These are phyloP conservation scores for Zosterops pallidus DNA, from an alignment of 2,113 vertebrate species.

Conservation along the genomic window DNA sequence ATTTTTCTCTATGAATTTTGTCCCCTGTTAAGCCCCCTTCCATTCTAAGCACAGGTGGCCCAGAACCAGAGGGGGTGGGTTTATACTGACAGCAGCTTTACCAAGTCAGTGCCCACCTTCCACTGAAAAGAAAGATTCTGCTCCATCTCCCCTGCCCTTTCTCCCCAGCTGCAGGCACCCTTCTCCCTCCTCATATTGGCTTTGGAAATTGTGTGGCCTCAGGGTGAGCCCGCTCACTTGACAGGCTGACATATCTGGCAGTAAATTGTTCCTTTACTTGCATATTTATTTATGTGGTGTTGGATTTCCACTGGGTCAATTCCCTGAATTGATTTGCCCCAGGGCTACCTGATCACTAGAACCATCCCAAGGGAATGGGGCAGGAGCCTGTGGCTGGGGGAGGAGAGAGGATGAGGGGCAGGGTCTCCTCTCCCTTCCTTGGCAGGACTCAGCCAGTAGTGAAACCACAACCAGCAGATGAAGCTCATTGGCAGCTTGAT, in stretches of 20 bases:
- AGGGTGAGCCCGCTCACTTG: not conserved
- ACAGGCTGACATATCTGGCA: not conserved
- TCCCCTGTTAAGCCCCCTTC: accelerated
- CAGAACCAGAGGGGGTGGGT: not conserved
- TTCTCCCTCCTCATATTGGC: not conserved
- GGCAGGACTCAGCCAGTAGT: accelerated
- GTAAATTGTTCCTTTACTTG: not conserved
- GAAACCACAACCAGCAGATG: not conserved
- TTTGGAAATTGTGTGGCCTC: not conserved
- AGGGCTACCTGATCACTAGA: not conserved
- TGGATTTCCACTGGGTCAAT: conserved; percentile 26
- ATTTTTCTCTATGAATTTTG: not conserved
- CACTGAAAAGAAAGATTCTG: not conserved
- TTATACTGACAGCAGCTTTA: not conserved
- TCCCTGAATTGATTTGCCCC: not conserved
- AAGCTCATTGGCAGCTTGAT: not conserved
- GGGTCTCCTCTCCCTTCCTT: not conserved
- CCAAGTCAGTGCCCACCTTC: not conserved
- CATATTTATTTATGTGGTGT: conserved; percentile 1
- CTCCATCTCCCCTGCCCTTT: not conserved
- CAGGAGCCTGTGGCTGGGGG: accelerated
- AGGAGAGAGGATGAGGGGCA: not conserved
- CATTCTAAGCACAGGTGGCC: not conserved
- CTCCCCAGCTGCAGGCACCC: not conserved
- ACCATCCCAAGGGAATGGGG: not conserved